Percentiles rank a stretch among this genome's conserved stretches.
Conservation (phyloP, 2,888 invertebrate species). For the Drosophila ochracea region DNA sequence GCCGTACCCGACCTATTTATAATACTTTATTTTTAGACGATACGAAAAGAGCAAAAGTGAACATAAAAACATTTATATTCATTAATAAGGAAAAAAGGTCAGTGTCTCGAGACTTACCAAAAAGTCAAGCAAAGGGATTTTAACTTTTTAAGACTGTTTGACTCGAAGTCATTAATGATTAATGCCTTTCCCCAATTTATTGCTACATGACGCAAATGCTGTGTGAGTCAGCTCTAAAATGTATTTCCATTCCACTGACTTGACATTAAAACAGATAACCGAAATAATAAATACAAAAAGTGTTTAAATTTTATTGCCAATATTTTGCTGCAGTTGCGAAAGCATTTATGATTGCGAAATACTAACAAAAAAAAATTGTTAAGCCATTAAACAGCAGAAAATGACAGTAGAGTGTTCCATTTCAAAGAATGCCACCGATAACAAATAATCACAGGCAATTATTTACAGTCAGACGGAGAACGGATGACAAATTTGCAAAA, state of each 20-base stretch:
- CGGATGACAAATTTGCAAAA: conserved; percentile 34
- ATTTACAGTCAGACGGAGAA: conserved; percentile 52
- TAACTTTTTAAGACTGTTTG: background rate
- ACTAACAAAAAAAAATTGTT: conserved; percentile 32
- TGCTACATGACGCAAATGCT: conserved; percentile 19
- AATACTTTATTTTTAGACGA: conserved; percentile 21
- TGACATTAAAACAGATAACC: conserved; percentile 29
- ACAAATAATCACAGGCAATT: conserved; percentile 64
- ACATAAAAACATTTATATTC: conserved; percentile 14
- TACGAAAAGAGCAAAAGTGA: background rate
- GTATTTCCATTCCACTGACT: conserved; percentile 37
- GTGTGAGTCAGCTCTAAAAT: conserved; percentile 22
- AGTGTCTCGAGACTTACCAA: background rate
- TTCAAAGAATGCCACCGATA: conserved; percentile 28
- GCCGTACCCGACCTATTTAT: conserved; percentile 24
- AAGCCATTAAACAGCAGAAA: conserved; percentile 33
- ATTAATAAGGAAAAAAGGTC: conserved; percentile 4
- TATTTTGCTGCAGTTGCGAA: conserved; percentile 40
- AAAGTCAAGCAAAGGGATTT: conserved; percentile 20
- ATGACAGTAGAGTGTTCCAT: conserved; percentile 2
- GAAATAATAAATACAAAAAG: conserved; percentile 7
- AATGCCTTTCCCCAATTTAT: conserved; percentile 26
- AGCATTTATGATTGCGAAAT: conserved; percentile 27
- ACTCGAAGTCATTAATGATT: conserved; percentile 32
- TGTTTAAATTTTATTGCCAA: conserved; percentile 44